Evolutionary conservation across 2,113 vertebrate genomes (phyloP).

Genomic region (Pipa parva): DNA sequence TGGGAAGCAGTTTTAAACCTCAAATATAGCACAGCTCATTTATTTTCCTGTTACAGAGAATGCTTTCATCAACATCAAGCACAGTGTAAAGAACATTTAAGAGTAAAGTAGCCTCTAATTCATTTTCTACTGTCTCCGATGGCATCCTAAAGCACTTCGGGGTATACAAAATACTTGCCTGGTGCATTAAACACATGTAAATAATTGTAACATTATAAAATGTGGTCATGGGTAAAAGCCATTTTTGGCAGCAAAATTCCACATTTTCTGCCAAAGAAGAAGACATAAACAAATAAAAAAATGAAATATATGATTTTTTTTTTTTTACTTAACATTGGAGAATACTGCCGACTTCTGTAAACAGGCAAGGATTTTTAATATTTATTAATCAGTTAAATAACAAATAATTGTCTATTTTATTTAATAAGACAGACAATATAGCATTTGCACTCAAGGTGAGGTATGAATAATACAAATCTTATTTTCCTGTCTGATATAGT

Average conservation of each 20-base stretch:
- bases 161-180: neutral
- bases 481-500: no score
- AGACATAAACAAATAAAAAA: neutral
- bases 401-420: no score
- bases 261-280: neutral
- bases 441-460: no score
- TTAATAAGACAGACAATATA: no score
- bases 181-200: conserved; percentile 1
- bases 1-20: neutral
- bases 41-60: neutral
- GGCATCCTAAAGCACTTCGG: neutral
- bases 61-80: neutral
- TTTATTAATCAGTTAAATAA: no score
- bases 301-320: neutral
- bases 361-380: no score
- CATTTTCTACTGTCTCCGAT: neutral
- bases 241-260: neutral
- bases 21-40: neutral
- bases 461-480: no score
- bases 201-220: neutral
- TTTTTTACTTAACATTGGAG: no score
- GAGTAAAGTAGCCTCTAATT: neutral
- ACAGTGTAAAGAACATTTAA: neutral
- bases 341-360: no score
- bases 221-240: neutral